phyloP scores from a whole-genome alignment of 2,888 invertebrate genomes.

The Allophyes oxyacanthae region DNA sequence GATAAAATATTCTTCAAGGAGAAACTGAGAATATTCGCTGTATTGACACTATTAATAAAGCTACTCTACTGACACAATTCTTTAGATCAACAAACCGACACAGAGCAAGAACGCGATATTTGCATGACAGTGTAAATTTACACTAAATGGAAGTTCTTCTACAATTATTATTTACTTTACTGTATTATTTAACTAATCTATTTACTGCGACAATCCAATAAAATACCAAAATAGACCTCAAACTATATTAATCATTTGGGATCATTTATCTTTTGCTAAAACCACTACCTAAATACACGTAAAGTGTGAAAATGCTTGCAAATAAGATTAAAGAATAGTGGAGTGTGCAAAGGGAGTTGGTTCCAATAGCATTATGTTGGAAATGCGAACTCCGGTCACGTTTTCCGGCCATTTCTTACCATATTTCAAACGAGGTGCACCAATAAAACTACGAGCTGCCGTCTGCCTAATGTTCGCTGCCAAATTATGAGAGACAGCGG shows the following conservation, averaged over 20 bases:
- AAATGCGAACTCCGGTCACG: conserved; percentile 72
- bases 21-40: neutral
- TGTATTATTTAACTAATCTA: too few relatives aligned
- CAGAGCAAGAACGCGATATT: conserved; percentile 13
- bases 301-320: conserved; percentile 44
- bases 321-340: conserved; percentile 56
- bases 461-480: conserved; percentile 46
- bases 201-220: neutral
- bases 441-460: conserved; percentile 66
- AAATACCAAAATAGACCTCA: neutral
- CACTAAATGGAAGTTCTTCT: neutral
- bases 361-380: conserved; percentile 54
- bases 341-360: conserved; percentile 43
- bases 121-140: conserved; percentile 17
- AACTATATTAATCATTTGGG: neutral
- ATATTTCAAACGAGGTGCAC: conserved; percentile 76
- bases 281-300: conserved; percentile 31
- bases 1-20: conserved; percentile 20
- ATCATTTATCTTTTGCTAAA: conserved; percentile 1
- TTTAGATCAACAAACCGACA: conserved; percentile 9
- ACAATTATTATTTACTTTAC: too few relatives aligned
- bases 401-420: conserved; percentile 69
- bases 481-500: conserved; percentile 47
- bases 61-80: conserved; percentile 30
- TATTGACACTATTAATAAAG: conserved; percentile 22